These are phyloP conservation scores for Drosophila birchii DNA, from an alignment of 2,888 invertebrate species.

Conservation along the genomic window DNA sequence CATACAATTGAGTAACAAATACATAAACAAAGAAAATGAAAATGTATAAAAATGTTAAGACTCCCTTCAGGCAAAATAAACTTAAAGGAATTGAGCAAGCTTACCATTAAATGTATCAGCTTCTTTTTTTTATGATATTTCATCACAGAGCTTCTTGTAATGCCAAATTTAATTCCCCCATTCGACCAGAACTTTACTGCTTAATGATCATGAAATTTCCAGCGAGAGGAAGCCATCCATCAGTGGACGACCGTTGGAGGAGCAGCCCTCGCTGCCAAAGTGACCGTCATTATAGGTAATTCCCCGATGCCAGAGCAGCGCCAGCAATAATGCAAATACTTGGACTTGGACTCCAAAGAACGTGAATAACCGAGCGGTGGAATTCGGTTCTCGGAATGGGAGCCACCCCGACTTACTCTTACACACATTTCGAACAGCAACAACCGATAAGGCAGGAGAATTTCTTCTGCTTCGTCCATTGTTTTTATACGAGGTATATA, in stretches of 20 bases:
- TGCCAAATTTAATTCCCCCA: slow-evolving; percentile 39
- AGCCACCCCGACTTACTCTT: slow-evolving; percentile 5
- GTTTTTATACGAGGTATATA: slow-evolving; percentile 22
- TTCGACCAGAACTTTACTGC: slow-evolving; percentile 27
- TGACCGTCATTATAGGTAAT: slow-evolving; percentile 67
- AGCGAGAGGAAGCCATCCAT: slow-evolving; percentile 35
- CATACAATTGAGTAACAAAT: not conserved
- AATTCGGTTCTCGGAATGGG: slow-evolving; percentile 2
- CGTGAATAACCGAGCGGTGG: slow-evolving; percentile 26
- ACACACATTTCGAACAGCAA: slow-evolving; percentile 25
- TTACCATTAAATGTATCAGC: slow-evolving; percentile 8
- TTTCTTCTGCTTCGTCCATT: slow-evolving; percentile 25
- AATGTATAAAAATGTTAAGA: slow-evolving; percentile 6
- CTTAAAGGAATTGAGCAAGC: not conserved
- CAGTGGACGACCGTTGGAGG: slow-evolving; percentile 30
- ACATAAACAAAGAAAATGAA: slow-evolving; percentile 5
- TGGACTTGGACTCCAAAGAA: slow-evolving; percentile 47
- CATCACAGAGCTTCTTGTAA: slow-evolving; percentile 1
- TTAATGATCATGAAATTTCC: slow-evolving; percentile 42
- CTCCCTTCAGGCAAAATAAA: not conserved
- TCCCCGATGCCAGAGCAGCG: slow-evolving; percentile 52
- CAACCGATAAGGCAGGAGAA: slow-evolving; percentile 12
- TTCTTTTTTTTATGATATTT: slow-evolving; percentile 8
- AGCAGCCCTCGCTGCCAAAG: slow-evolving; percentile 34
- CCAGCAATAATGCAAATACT: slow-evolving; percentile 69